phyloP scores from a whole-genome alignment of 2,797 vertebrate genomes.

The Urosaurus nigricauda region DNA sequence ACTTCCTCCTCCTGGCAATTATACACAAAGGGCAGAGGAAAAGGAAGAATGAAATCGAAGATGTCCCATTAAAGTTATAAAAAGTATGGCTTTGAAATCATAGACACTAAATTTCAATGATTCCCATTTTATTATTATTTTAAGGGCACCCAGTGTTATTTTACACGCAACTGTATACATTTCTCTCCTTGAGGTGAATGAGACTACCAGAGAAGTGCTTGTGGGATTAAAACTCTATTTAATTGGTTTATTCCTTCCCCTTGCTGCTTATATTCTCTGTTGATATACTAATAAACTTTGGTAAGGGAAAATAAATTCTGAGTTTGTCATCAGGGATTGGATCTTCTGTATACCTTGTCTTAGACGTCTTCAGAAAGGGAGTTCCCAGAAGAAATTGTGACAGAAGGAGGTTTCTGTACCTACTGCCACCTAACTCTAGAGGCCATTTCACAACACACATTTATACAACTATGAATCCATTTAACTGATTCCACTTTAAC shows the following conservation, averaged over 20 bases:
- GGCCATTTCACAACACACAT: too few species aligned
- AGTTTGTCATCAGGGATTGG: neutral
- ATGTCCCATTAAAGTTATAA: neutral
- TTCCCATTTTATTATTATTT: too few species aligned
- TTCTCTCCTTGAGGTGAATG: too few species aligned
- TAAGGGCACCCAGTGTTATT: neutral
- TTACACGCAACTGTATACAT: neutral
- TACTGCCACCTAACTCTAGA: too few species aligned
- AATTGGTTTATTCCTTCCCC: too few species aligned
- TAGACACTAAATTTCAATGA: neutral
- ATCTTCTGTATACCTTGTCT: neutral
- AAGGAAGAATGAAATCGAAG: neutral
- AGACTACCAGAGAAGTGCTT: too few species aligned
- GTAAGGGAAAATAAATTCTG: neutral
- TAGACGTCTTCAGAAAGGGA: neutral
- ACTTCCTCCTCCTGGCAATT: neutral
- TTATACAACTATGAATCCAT: too few species aligned
- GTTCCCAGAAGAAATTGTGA: too few species aligned
- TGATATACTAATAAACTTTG: neutral
- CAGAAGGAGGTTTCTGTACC: too few species aligned
- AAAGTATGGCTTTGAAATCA: neutral
- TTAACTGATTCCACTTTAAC: too few species aligned
- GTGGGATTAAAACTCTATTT: too few species aligned
- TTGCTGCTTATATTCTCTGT: neutral
- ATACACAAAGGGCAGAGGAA: neutral